Percentiles rank a stretch among this genome's conserved stretches.
These are phyloP conservation scores for Cebus imitator DNA, from an alignment of 2,113 vertebrate genomes.

Conservation along the genomic window DNA sequence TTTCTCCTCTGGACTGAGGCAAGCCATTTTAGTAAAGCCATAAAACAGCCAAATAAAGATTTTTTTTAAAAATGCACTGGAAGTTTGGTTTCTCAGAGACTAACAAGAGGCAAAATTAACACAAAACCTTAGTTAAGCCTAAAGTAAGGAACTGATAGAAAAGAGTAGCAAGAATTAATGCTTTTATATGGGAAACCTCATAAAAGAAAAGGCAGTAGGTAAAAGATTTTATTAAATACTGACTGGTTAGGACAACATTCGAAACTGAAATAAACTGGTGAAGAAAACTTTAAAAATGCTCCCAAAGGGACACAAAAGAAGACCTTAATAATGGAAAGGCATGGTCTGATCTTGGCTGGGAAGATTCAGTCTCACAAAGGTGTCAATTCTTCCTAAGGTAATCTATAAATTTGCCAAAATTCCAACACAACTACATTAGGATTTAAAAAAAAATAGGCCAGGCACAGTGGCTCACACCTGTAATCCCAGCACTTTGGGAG, in stretches of 20 bases:
- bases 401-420: not conserved
- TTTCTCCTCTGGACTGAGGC: not conserved
- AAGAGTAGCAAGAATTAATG: not conserved
- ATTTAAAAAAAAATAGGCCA: not conserved
- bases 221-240: conserved; percentile 1
- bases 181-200: not conserved
- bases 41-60: not conserved
- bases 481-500: too few relatives aligned
- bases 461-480: too few relatives aligned
- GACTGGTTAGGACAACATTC: not conserved
- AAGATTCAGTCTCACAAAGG: not conserved
- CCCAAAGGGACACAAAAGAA: not conserved
- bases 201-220: not conserved
- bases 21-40: not conserved
- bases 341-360: not conserved
- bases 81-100: not conserved
- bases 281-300: conserved; percentile 26
- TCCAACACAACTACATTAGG: not conserved
- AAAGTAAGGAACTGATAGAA: not conserved
- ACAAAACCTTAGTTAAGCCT: not conserved
- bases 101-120: not conserved
- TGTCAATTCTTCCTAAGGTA: not conserved
- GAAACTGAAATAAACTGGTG: not conserved
- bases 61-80: not conserved
- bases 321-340: not conserved